Base-by-base conservation (phyloP, 2,888 invertebrate genomes). In the Iphiclides podalirius region DNA sequence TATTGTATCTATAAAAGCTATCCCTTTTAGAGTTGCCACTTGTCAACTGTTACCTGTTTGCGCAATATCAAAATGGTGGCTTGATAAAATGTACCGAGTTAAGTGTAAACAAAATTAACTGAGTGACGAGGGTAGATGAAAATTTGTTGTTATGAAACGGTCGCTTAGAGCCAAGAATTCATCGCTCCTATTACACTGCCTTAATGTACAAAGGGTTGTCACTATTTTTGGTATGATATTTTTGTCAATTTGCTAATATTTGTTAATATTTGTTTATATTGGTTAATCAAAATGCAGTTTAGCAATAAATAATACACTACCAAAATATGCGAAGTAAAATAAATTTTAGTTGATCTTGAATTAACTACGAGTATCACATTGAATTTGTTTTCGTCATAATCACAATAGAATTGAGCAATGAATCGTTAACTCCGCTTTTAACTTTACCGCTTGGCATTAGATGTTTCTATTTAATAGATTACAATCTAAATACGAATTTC, bases 121-220 rank as follows among this genome's bases (percentile, higher is more conserved):
- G 57, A 70, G 69, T 75, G 79, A 77, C 75, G 77, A 76, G 78
- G 78, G 78, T 72, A 66, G 71, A 63, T 63, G 64, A 59, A 66
- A 72, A 61, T 69, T 70, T 63, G 67, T 69, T 72, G 73, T 79
- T 77, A 76, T 80, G 78, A 76, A 71, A 72, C 72, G 63, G 70
- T 65, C 69, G 72, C 68, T 76, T 72, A 72, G 68, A 75, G 78
- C 72, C 72, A 73, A 75, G 79, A 81, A 79, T 83, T 86, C 83
- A 82, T 82, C 79, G 72, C 73, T 62, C 60, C 68, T 62, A 79
- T 83, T 79, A 79, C 67, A 62, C 60, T 47, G 63, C 58, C 57
- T 60, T 65, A 60, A 63, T 60, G 55, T 52, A 45, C 46, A 42
- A 51, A 80, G 79, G 83, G 81, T 28, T 80, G 72, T n/a, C 67